These are phyloP conservation scores for Misgurnus anguillicaudatus DNA, from an alignment of 2,113 vertebrate genomes.

Conservation along the genomic window DNA sequence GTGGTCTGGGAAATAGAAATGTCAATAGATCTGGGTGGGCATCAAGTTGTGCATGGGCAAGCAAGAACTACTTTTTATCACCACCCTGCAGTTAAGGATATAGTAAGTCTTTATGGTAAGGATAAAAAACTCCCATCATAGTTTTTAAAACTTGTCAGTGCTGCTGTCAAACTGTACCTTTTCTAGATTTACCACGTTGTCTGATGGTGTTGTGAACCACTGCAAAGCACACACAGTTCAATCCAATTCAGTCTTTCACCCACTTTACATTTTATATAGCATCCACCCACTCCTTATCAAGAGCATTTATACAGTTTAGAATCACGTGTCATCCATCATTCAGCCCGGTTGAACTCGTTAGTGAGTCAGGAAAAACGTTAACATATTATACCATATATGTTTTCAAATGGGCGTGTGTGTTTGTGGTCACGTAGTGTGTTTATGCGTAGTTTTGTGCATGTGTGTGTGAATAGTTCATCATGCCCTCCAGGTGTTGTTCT, in stretches of 20 bases:
- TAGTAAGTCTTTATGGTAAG: too few relatives aligned
- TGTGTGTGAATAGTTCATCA: slow-evolving; percentile 11
- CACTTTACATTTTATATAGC: not conserved
- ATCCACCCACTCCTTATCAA: not conserved
- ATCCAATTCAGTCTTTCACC: not conserved
- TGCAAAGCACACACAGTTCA: not conserved
- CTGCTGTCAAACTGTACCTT: too few relatives aligned
- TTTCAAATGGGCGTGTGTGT: not conserved
- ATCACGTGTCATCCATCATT: not conserved
- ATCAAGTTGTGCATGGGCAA: too few relatives aligned
- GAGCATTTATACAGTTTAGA: not conserved
- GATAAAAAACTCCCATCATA: too few relatives aligned
- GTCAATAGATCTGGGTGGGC: too few relatives aligned
- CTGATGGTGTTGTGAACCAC: too few relatives aligned
- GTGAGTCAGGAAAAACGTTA: not conserved
- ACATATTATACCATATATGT: not conserved
- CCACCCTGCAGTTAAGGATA: too few relatives aligned
- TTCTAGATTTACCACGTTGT: too few relatives aligned
- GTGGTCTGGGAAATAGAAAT: too few relatives aligned
- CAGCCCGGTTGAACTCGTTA: slow-evolving; percentile 3
- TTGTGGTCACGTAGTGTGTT: not conserved
- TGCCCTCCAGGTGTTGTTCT: not conserved
- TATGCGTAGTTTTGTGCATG: not conserved
- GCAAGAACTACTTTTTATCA: too few relatives aligned
- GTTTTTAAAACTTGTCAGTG: too few relatives aligned